Evolutionary conservation across 2,888 invertebrate species (phyloP).

Genomic region (Bombylius discolor): DNA sequence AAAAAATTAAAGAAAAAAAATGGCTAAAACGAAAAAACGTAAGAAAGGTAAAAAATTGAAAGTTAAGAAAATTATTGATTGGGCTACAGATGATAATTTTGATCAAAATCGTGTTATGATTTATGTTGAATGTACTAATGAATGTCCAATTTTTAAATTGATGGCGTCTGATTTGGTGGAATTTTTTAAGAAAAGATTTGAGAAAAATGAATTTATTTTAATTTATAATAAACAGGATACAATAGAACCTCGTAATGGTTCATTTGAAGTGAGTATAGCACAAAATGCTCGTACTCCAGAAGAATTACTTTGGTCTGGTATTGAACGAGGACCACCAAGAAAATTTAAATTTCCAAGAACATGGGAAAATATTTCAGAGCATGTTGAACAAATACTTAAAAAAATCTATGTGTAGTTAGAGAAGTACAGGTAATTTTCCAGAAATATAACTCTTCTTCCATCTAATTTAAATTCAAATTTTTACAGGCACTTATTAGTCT

Average conservation of each 20-base stretch:
- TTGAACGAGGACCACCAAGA: conserved; percentile 28
- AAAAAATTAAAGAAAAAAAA: neutral
- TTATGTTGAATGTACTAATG: conserved; percentile 27
- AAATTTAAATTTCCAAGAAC: conserved; percentile 28
- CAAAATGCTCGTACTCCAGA: conserved; percentile 29
- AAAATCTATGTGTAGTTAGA: neutral
- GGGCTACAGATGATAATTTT: conserved; percentile 25
- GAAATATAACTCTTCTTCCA: too few relatives aligned
- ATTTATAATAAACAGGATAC: conserved; percentile 25
- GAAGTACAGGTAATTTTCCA: too few relatives aligned
- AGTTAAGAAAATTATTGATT: conserved; percentile 23
- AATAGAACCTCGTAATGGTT: conserved; percentile 21
- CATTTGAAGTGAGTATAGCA: conserved; percentile 28
- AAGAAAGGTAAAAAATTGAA: conserved; percentile 4
- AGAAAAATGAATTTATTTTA: conserved; percentile 24
- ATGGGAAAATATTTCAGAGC: conserved; percentile 16
- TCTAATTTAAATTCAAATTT: too few relatives aligned
- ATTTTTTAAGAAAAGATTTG: conserved; percentile 21
- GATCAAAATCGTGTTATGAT: conserved; percentile 27
- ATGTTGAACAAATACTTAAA: neutral
- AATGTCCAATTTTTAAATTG: conserved; percentile 28
- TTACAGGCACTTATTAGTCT: too few relatives aligned
- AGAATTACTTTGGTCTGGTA: conserved; percentile 24
- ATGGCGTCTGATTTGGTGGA: conserved; percentile 26
- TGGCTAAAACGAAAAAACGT: neutral